Base-by-base conservation (phyloP, 2,888 invertebrate genomes). In the Ctena decussata region DNA sequence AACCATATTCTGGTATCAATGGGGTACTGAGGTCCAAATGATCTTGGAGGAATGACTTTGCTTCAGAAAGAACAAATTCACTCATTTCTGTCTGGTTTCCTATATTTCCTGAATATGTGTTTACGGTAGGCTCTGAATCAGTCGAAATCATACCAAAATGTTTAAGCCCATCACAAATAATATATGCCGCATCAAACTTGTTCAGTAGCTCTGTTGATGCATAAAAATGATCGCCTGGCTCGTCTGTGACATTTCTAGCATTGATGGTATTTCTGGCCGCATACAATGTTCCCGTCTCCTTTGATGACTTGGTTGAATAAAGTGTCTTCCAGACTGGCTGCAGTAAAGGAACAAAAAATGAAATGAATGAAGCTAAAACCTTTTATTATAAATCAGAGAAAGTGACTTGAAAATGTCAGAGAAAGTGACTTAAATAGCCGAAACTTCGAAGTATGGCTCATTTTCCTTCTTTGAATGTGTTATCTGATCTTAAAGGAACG, bases 231-330 rank as follows among this genome's bases (percentile, higher is more conserved):
- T 53, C 79, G 37, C 65, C n/a, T 41, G 82, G 81, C 18, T 86
- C 79, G n/a, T 77, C 37, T 32, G 86, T 65, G 15, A 86, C 83
- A 80, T 86, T 86, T 57, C 77, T 77, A 12, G 86, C 35, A 76
- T 86, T 77, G 8, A 80, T 49, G 8, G 46, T 60, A 75, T 86
- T 86, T 57, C 86, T 46, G 35, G 82, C 81, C 15, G 85, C 81
- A 74, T 70, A 86, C 41, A 80, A 32, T 24, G 80, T 80, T 46
- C 80, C 80, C 11, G 37, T 69, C 24, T 75, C 74, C 21, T 57
- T 77, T 11, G 82, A 46, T 1, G 82, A 80, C 32, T 39, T 49
- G 24, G 85, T 76, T 15, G 72, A 77, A 44, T 84, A 84, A 6
- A 84, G 57, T 27, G 37, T 35, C 39, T 70, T 53, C 84, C 84